Evolutionary conservation across 1,140 invertebrate species (phyloP), one percentile per base, ranked within the genome.

Genomic region (Penaeus chinensis): DNA sequence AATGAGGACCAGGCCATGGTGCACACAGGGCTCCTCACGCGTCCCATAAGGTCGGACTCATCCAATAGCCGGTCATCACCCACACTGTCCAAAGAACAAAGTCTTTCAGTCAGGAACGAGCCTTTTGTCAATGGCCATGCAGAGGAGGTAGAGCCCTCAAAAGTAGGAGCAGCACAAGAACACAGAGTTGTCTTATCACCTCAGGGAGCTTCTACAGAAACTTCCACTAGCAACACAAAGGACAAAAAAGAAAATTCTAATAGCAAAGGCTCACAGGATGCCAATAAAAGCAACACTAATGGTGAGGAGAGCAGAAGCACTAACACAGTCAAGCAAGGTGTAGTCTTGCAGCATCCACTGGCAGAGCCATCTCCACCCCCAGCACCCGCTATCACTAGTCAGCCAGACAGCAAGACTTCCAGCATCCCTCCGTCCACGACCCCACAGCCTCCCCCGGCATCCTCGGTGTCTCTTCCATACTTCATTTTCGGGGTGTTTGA

Each of bases 401-500:
- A 76, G n/a, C 42, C 22, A 19, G 54, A 19, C 54, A 66, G 63
- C 62, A 80, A 54, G 61, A 85, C 86, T 90, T 88, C 92, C 92
- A 90, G 92, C 79, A 91, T 93, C 37, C 92, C 92, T 5, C 71
- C 77, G 60, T 80, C 87, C 32, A 90, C 54, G 47, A 61, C 76
- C n/a, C 60, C 63, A 8, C 69, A 83, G 61, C 80, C 42, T 18
- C 60, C 71, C 8, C 60, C 47, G 8, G 16, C 24, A 22, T 61
- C 80, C 37, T 80, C 80, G 37, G 84, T 88, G 27, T 90, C 89
- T 80, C 89, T 95, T 89, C 94, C 94, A 69, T 96, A 96, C 90
- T 93, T 95, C 32, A 96, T 96, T 92, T 97, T 96, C 93, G 96
- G 94, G 62, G 94, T 97, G 90, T 97, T 97, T 93, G 96, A 97